phyloP scores from a whole-genome alignment of 2,888 invertebrate species.

The Chaitophorus viminalis region DNA sequence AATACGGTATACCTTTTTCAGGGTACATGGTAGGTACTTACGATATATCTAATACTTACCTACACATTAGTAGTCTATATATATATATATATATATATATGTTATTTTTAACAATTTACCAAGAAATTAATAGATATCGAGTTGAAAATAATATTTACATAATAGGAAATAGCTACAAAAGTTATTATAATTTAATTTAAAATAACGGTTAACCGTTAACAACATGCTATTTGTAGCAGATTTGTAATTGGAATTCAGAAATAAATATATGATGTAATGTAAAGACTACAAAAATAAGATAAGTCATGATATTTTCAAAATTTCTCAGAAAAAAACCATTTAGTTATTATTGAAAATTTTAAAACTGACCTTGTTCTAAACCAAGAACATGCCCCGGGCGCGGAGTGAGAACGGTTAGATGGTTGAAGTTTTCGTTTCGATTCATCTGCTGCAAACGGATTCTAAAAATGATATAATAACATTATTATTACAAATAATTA shows the following conservation, averaged over 20 bases:
- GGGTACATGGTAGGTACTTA: too few species aligned
- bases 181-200: background rate
- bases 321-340: background rate
- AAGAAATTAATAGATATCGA: background rate
- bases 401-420: slow-evolving; percentile 60
- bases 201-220: background rate
- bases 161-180: background rate
- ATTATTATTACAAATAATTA: background rate
- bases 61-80: too few species aligned
- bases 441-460: slow-evolving; percentile 55
- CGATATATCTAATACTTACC: too few species aligned
- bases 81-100: too few species aligned
- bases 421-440: slow-evolving; percentile 55
- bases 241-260: background rate
- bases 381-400: slow-evolving; percentile 61
- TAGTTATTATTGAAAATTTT: background rate
- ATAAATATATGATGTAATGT: background rate
- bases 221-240: background rate
- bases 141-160: background rate
- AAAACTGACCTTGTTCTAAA: slow-evolving; percentile 49
- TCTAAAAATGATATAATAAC: slow-evolving; percentile 37
- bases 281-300: background rate
- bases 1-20: too few species aligned
- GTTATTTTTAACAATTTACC: background rate
- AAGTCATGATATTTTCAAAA: background rate